Base-by-base conservation (phyloP, 2,888 invertebrate genomes). In the Acleris holmiana region DNA sequence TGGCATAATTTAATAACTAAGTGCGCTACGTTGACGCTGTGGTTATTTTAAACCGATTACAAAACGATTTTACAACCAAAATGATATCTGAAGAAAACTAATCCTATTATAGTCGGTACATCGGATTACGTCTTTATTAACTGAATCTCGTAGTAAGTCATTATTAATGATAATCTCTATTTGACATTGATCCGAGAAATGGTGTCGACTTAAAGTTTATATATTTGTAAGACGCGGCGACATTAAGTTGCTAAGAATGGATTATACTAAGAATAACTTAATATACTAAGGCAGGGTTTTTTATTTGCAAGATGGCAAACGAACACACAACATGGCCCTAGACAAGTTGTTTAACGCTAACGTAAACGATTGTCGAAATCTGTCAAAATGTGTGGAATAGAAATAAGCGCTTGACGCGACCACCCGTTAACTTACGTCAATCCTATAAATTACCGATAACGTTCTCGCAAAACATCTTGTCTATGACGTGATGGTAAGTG, bases 121-220 rank as follows among this genome's bases (percentile, higher is more conserved):
- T 6, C 29, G 64, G 64, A 64, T 64, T 64, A 64, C 53, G 41
- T 23, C 58, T 64, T 54, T 64, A 64, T 64, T 59, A 64, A 64
- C 56, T 56, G 10, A 29, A 64, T 48, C 53, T 40, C 46, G 35
- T 40, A 63, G 40, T 61, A 54, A 62, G 54, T 64, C 54, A 23
- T 64, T 64, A 54, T 59, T 64, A 48, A 64, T 62, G 58, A 40
- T 64, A 58, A 63, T 47, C 63, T 48, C 23, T 44, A 23, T 55
- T 55, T 18, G 58, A 54, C 41, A 44, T 19, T 54, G 40, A 58
- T 59, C 48, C 5, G 47, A 18, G 47, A 48, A 53, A 53, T 35
- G 23, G 13, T 53, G 60, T 46, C 51, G 53, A 50, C 50, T 40
- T 48, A 55, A 47, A 47, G 19, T 19, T 54, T 41, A 54, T 54